Conservation (phyloP, 37 sponge, comb jelly and placozoan species). For the Ephydatia muelleri region DNA sequence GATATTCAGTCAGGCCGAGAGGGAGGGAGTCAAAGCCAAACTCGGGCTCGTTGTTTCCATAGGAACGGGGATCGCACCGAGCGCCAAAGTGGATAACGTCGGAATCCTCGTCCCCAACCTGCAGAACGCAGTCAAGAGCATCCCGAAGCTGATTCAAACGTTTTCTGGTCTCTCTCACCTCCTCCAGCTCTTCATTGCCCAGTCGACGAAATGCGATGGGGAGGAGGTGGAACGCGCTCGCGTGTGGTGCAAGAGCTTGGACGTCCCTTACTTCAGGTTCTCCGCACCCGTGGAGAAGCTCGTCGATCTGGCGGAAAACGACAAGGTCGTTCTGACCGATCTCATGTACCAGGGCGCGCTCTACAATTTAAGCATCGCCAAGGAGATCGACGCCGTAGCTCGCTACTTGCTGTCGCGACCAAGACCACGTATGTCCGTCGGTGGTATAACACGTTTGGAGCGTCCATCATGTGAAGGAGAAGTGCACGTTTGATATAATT, state of each 20-base stretch:
- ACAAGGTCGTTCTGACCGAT: constrained; percentile 8
- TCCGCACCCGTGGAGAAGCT: constrained; percentile 10
- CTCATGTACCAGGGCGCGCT: constrained; percentile 27
- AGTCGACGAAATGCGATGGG: constrained; percentile 40
- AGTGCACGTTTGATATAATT: no score
- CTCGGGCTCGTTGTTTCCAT: constrained; percentile 15
- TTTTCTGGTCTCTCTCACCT: constrained; percentile 8
- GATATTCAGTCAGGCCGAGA: constrained; percentile 6
- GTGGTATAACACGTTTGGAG: no score
- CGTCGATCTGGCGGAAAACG: constrained; percentile 20
- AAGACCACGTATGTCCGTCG: no score
- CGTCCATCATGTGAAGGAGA: no score
- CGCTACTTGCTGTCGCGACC: not conserved
- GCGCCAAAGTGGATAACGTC: constrained; percentile 13
- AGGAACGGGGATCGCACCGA: constrained; percentile 27
- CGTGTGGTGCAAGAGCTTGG: constrained; percentile 47
- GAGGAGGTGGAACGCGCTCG: constrained; percentile 44
- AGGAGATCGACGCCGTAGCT: constrained; percentile 20
- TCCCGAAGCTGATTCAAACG: not conserved
- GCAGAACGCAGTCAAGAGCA: not conserved
- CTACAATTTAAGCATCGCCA: constrained; percentile 13
- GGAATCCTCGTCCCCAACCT: constrained; percentile 8
- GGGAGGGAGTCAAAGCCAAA: constrained; percentile 17
- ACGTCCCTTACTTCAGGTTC: constrained; percentile 27
- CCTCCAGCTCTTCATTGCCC: constrained; percentile 23